Evolutionary conservation across 35 echinoderm and acorn worm genomes (phyloP).

Genomic region (Diadema setosum): DNA sequence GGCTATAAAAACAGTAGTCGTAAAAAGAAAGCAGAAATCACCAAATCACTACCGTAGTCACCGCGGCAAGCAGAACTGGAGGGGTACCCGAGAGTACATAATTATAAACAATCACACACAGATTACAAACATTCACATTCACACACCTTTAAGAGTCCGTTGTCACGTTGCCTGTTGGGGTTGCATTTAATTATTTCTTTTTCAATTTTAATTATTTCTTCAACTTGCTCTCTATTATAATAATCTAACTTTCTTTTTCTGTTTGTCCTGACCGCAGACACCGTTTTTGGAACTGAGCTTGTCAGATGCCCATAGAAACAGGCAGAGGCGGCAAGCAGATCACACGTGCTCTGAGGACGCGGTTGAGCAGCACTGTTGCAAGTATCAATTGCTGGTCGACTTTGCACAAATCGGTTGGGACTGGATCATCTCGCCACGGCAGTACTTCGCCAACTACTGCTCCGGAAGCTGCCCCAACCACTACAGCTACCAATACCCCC

Average conservation of each 20-base stretch:
- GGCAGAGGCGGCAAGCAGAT: constrained; percentile 21
- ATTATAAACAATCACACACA: no score
- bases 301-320: neutral
- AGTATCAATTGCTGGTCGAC: constrained; percentile 65
- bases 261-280: constrained; percentile 36
- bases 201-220: no score
- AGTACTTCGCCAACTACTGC: constrained; percentile 81
- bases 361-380: constrained; percentile 58
- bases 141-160: no score
- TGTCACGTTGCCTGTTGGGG: no score
- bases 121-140: no score
- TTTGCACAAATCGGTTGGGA: constrained; percentile 91
- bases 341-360: constrained; percentile 45
- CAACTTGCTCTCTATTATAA: no score
- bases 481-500: constrained; percentile 42
- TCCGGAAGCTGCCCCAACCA: constrained; percentile 66
- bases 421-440: constrained; percentile 79
- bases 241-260: neutral
- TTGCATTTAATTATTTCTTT: no score
- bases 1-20: no score
- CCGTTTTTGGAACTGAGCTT: constrained; percentile 64
- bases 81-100: no score
- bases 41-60: no score
- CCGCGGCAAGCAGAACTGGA: no score
- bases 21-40: no score